Base-by-base conservation (phyloP, 2,888 invertebrate species). In the Hemicrepidius hirtus region DNA sequence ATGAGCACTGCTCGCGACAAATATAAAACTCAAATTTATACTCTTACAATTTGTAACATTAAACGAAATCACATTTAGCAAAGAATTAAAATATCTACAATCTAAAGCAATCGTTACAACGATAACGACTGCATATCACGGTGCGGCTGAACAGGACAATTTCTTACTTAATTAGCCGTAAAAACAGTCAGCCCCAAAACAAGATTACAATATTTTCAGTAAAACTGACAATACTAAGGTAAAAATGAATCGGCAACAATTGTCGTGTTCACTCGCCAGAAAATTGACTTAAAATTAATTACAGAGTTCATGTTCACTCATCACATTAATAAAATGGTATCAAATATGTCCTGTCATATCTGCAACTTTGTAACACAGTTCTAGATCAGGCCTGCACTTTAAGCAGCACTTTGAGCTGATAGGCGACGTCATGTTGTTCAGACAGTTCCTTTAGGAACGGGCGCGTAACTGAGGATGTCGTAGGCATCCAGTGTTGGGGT, bases 401-500 rank as follows among this genome's bases (percentile, higher is more conserved):
- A 71, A 87, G 83, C 79, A 87, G 80, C 82, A 86, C 81, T 78
- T 85, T 86, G 44, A 86, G 80, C 77, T 86, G 86, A 73, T 85
- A 84, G 40, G 85, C 79, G 75, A 85, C 80, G 77, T 85, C 84
- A 53, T 77, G 74, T 60, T 80, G 80, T 59, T 79, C 77, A 28
- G 77, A 66, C 70, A 75, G 75, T 60, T 90, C 69, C 87, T 86
- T 53, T 86, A 87, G 68, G 87, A 63, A 68, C 28, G 62, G 10
- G 21, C 63, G 62, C 79, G 89, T 90, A 28, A 88, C 89, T 80
- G 91, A 91, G 10, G 88, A 89, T 92, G 93, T 55, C 90, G 91
- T 87, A 85, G 88, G 88, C 83, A 91, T 91, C 91, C 94, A 95
- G 84, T 92, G 92, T 78, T 89, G 89, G 67, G 94, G 94, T 78